These are phyloP conservation scores for Oreochromis tanganicae DNA, from an alignment of 2,113 vertebrate genomes.

Conservation along the genomic window DNA sequence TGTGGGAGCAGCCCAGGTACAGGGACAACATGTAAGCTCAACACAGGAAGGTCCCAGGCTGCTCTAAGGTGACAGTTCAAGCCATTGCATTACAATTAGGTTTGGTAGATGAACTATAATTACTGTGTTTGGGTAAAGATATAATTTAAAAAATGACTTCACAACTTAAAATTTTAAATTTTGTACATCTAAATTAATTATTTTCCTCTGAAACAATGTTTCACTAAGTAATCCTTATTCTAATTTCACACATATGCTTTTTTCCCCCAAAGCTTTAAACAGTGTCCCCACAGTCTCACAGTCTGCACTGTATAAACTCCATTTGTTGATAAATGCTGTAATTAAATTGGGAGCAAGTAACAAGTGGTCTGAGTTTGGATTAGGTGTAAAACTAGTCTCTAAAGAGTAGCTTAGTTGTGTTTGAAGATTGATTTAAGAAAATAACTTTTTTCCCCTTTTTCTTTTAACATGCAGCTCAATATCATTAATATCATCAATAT, in stretches of 20 bases:
- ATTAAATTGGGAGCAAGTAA: neutral
- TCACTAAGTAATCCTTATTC: neutral
- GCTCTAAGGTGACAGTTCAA: neutral
- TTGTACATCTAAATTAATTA: neutral
- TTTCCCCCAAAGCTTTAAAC: neutral
- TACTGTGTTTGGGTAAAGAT: neutral
- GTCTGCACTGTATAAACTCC: neutral
- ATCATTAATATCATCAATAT: neutral
- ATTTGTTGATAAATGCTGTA: neutral
- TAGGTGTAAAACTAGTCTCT: neutral
- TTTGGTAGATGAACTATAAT: too few species aligned
- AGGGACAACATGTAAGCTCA: neutral
- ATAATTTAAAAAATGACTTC: rapidly evolving
- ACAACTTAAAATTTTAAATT: neutral
- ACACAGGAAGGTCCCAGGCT: neutral
- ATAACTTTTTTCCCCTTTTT: neutral
- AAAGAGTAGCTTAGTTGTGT: neutral
- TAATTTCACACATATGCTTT: neutral
- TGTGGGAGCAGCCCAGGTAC: neutral
- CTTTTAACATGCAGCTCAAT: rapidly evolving
- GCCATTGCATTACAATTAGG: neutral
- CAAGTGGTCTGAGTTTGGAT: neutral
- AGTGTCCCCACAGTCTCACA: rapidly evolving
- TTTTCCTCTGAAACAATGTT: neutral
- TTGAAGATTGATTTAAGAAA: neutral